Percentiles rank a stretch among this genome's conserved stretches.
phyloP scores from a whole-genome alignment of 2,113 vertebrate genomes.

The Gallinago jamesoni region DNA sequence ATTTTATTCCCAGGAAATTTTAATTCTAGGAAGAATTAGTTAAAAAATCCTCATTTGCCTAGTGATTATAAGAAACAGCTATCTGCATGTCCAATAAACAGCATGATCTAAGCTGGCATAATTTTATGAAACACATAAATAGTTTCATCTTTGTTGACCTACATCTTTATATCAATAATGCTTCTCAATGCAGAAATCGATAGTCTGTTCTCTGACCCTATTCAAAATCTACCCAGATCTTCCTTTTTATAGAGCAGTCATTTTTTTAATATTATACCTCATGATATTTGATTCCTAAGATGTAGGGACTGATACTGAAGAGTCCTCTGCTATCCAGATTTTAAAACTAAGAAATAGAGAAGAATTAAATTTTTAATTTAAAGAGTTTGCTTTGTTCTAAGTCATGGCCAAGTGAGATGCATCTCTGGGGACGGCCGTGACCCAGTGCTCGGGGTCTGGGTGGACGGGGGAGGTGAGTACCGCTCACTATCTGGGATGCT shows the following conservation, averaged over 20 bases:
- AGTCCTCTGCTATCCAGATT: background rate
- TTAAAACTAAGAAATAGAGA: background rate
- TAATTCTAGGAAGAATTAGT: background rate
- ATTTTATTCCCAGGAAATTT: background rate
- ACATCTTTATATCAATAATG: background rate
- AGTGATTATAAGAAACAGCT: background rate
- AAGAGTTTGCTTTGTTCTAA: background rate
- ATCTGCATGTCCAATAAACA: background rate
- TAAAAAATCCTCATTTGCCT: background rate
- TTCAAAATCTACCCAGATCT: background rate
- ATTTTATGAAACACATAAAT: background rate
- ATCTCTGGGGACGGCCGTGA: fast-evolving
- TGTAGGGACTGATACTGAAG: background rate
- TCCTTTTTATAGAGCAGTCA: background rate
- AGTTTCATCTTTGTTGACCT: background rate
- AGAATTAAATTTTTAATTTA: background rate
- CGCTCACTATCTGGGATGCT: fast-evolving
- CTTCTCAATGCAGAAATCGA: background rate
- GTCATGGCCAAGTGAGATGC: background rate
- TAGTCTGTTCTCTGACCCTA: background rate
- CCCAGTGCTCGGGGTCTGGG: fast-evolving
- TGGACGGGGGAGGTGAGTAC: background rate
- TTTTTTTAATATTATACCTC: background rate
- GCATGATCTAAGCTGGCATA: background rate
- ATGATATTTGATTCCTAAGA: background rate